Evolutionary conservation across 2,113 vertebrate genomes (phyloP).

Genomic region (Plotosus lineatus): DNA sequence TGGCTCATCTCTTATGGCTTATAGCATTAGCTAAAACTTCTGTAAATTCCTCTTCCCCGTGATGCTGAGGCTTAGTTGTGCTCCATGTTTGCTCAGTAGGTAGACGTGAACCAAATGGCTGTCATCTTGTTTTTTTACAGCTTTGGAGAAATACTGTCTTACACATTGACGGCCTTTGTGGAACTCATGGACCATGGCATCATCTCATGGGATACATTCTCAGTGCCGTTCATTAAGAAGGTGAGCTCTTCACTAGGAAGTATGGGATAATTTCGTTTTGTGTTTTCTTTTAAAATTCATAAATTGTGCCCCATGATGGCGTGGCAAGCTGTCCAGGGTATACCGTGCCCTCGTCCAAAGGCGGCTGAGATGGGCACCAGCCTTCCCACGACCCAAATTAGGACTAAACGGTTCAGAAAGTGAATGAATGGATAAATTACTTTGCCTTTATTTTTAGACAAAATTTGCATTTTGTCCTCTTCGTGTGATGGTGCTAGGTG

Average conservation of each 20-base stretch:
- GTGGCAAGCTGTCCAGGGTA: too few relatives aligned
- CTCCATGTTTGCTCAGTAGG: conserved; percentile 27
- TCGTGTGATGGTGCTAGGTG: too few relatives aligned
- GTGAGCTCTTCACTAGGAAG: conserved; percentile 63
- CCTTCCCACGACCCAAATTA: too few relatives aligned
- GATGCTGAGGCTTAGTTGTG: conserved; percentile 34
- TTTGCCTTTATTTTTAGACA: too few relatives aligned
- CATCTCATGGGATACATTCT: conserved; percentile 98
- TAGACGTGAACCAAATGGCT: conserved; percentile 64
- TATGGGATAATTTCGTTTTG: too few relatives aligned
- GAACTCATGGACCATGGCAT: conserved; percentile 99
- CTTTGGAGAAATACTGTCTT: conserved; percentile 97
- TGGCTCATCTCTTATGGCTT: conserved; percentile 17
- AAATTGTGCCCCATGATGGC: too few relatives aligned
- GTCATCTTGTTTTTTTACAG: conserved; percentile 74
- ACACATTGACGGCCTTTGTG: conserved; percentile 96
- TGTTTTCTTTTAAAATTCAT: too few relatives aligned
- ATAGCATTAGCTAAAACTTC: conserved; percentile 5
- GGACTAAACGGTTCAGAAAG: too few relatives aligned
- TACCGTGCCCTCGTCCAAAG: too few relatives aligned
- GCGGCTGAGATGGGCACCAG: too few relatives aligned
- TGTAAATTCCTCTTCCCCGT: not conserved
- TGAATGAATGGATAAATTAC: too few relatives aligned
- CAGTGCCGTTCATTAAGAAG: conserved; percentile 99
- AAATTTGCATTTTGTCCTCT: too few relatives aligned